Percentiles rank a stretch among this genome's conserved stretches.
Conservation (phyloP, 1,140 invertebrate genomes). For the Zophobas atratus region DNA sequence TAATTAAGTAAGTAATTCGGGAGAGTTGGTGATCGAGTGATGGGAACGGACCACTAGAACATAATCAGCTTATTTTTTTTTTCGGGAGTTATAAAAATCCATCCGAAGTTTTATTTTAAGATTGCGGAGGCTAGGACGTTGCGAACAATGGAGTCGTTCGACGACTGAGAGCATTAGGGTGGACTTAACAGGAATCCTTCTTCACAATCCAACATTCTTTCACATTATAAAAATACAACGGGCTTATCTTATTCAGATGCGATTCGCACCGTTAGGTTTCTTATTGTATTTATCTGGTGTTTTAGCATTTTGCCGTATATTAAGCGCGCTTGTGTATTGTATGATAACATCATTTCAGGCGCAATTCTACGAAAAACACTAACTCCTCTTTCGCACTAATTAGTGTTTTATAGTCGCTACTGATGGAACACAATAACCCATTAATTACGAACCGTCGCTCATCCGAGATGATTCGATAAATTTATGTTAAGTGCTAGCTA, state of each 20-base stretch:
- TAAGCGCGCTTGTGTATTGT: slow-evolving; percentile 28
- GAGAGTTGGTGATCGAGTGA: too few relatives aligned
- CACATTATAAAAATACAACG: slow-evolving; percentile 31
- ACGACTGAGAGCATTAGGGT: not conserved
- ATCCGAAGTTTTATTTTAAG: too few relatives aligned
- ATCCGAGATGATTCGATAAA: not conserved
- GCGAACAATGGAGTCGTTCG: not conserved
- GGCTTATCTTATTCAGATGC: slow-evolving; percentile 40
- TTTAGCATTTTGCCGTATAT: slow-evolving; percentile 38
- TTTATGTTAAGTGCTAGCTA: not conserved
- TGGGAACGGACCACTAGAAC: too few relatives aligned
- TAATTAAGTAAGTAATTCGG: too few relatives aligned
- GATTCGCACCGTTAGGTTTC: slow-evolving; percentile 31
- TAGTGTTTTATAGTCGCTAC: slow-evolving; percentile 21
- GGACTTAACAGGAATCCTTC: slow-evolving; percentile 22
- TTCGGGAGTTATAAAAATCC: too few relatives aligned
- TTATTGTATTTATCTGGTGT: slow-evolving; percentile 42
- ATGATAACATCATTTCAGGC: slow-evolving; percentile 30
- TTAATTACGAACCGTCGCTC: not conserved
- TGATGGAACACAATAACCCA: slow-evolving; percentile 21
- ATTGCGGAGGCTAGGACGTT: not conserved
- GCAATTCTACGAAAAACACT: slow-evolving; percentile 23
- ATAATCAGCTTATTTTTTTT: too few relatives aligned
- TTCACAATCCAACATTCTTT: slow-evolving; percentile 34
- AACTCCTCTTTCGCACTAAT: slow-evolving; percentile 11